Base-by-base conservation (phyloP, 92 coral and sea anemone genomes). In the Actinostola sp. region DNA sequence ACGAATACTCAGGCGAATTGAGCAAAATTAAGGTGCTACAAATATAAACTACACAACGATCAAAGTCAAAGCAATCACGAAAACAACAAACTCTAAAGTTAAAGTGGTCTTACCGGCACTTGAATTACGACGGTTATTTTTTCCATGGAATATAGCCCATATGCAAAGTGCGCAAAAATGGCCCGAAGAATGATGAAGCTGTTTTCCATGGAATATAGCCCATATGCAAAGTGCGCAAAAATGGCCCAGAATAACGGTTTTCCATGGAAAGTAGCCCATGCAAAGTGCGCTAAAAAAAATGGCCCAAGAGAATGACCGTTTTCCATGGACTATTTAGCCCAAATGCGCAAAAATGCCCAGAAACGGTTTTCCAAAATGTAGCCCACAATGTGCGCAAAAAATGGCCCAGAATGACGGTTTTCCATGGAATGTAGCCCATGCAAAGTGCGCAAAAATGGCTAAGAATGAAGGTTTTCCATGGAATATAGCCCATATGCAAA, bases 401-500 rank as follows among this genome's bases (percentile, higher is more conserved):
- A n/a, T 4, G 10, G 10, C 21, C 54, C 12, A 8, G 3, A 9
- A 8, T 17, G 54, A 48, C 54, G n/a, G 19, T 8, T 8, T 8
- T 48, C 4, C 2, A 14, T 48, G 54, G 54, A 48, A n/a, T 48
- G 19, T 48, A 48, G 54, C 54, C 16, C 54, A 48, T 48, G 12
- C n/a, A 48, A 48, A 48, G 3, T 9, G n/a, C n/a, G 13, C 54
- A 48, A 48, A 48, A 48, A 8, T 8, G 54, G 54, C 21, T 23
- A 4, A 8, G 3, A 9, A 8, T 17, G 54, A 48, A n/a, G n/a
- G 19, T 8, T 8, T 8, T 48, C 3, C 2, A 14, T 48, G 54
- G 54, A 48, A n/a, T 48, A 48, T 48, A 48, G 54, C 54, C 54
- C 54, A 48, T 48, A n/a, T n/a, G 54, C n/a, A 48, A 48, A 48